Base-by-base conservation (phyloP, 2,888 invertebrate genomes). In the Hirtodrosophila confusa region DNA sequence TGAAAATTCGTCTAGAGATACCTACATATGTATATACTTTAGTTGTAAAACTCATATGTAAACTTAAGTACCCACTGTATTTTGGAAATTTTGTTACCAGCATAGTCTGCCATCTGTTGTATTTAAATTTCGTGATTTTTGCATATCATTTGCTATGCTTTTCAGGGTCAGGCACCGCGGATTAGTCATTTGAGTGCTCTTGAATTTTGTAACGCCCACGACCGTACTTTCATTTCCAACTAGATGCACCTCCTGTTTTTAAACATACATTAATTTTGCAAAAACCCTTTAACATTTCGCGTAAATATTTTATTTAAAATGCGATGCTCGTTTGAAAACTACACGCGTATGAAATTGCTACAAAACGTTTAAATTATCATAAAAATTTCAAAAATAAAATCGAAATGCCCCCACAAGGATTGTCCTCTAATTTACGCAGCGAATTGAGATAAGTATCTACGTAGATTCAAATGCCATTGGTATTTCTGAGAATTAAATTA, bases 401-500 rank as follows among this genome's bases (percentile, higher is more conserved):
- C 8, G 8, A 24, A n/a, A 23, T 35, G 27, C 2, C 11, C 8
- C 7, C 31, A 6, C 8, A 7, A 8, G 23, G 27, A 7, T 11
- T 10, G 36, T 9, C 9, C 7, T 9, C 6, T 40, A 27, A 12
- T 1, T 11, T 40, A 8, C 17, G 8, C 11, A 23, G 17, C 37
- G 7, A 55, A 50, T 29, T 10, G 0, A 24, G 11, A 8, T 8
- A 35, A 40, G 17, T 27, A 17, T 17, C 17, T 45, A 27, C 6
- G 23, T 9, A 17, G 61, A 36, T 29, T 62, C 51, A 24, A 36
- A 29, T 63, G 29, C 11, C 50, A 47, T 44, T 17, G 37, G 37
- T 40, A 61, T 43, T 68, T 47, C 36, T 11, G 6, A 33, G 27
- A 56, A 61, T 61, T 66, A 35, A 55, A 73, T 73, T 62, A 31